A percentile compares a stretch with the other conserved stretches of the same genome.
These are phyloP conservation scores for Mormyrops attenuatus DNA, from an alignment of 2,797 vertebrate genomes.

Conservation along the genomic window DNA sequence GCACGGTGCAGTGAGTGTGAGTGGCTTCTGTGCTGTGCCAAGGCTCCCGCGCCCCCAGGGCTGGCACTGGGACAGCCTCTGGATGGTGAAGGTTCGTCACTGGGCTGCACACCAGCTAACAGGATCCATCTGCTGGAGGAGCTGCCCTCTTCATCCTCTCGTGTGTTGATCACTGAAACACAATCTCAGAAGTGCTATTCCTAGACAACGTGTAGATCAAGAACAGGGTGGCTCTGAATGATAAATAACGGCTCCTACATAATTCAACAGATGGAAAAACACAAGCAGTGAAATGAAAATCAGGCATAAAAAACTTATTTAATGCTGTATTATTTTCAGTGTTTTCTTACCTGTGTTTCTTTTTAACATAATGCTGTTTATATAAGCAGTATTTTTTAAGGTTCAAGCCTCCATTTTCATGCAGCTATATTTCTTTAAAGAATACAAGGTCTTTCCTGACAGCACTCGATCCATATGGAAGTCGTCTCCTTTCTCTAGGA, in stretches of 20 bases:
- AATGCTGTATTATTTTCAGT: background rate
- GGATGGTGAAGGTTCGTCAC: background rate
- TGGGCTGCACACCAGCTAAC: constrained; percentile 8
- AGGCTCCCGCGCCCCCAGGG: constrained; percentile 31
- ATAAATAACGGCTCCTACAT: constrained; percentile 3
- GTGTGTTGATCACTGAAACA: background rate
- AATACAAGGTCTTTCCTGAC: background rate
- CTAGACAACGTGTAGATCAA: constrained; percentile 3
- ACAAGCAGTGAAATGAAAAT: background rate
- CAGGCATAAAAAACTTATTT: background rate
- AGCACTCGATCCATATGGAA: constrained; percentile 1
- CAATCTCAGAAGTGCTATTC: background rate
- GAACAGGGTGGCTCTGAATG: background rate
- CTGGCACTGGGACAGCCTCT: constrained; percentile 39
- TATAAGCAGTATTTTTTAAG: background rate
- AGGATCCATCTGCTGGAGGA: constrained; percentile 9
- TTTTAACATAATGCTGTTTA: constrained; percentile 7
- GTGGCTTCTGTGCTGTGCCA: constrained; percentile 30
- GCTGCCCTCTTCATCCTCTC: background rate
- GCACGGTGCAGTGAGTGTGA: constrained; percentile 32
- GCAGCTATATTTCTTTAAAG: background rate
- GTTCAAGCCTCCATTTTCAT: background rate
- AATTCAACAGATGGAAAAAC: constrained; percentile 2
- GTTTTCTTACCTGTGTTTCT: constrained; percentile 1
- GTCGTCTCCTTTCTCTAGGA: background rate